A percentile compares a stretch with the other conserved stretches of the same genome.
These are phyloP conservation scores for Agrochola lota DNA, from an alignment of 2,888 invertebrate genomes.

Conservation along the genomic window DNA sequence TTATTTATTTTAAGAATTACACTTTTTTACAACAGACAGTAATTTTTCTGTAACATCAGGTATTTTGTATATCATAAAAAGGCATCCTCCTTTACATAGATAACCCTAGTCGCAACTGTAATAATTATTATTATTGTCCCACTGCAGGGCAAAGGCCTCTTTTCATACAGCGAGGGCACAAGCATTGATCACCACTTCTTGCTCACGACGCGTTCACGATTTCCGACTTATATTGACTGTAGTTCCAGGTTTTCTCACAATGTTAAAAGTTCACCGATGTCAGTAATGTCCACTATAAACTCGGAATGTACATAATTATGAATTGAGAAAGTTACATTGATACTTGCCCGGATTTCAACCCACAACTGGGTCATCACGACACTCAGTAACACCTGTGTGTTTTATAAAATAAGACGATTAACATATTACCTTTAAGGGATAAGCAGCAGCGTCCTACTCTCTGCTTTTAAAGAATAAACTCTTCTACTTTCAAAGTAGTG, in stretches of 20 bases:
- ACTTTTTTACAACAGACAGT: no score
- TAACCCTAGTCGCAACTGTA: neutral
- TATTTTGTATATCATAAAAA: no score
- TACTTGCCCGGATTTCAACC: neutral
- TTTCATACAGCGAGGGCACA: no score
- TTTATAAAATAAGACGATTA: neutral
- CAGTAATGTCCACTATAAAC: neutral
- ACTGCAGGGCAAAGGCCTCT: neutral
- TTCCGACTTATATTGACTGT: no score
- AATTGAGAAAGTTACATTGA: neutral
- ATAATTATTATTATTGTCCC: neutral
- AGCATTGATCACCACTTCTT: no score
- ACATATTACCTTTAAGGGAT: neutral
- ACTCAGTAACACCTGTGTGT: neutral
- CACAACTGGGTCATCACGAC: neutral
- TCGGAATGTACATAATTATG: neutral
- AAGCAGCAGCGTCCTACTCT: neutral
- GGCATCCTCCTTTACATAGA: no score
- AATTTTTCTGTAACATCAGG: no score
- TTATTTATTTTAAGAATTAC: no score
- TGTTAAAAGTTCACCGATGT: no score
- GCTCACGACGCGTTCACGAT: no score
- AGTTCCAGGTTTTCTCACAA: no score
- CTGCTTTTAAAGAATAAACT: neutral
- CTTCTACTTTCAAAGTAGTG: neutral